Percentiles rank a stretch among this genome's conserved stretches.
Conservation (phyloP, 2,888 invertebrate genomes). For the Campopleginae sp. region DNA sequence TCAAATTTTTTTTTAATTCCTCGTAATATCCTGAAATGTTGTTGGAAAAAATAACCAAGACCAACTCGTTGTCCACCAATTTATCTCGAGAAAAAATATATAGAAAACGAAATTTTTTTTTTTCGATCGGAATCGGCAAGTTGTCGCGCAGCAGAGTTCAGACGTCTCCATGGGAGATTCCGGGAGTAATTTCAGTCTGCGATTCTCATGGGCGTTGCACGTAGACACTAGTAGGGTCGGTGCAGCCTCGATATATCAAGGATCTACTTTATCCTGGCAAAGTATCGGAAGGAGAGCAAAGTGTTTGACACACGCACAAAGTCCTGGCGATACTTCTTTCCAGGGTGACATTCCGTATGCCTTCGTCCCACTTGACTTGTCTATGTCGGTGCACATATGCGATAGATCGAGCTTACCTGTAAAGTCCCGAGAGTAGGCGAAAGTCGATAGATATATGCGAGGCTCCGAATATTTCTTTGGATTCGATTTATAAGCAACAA, state of each 20-base stretch:
- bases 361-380: constrained; percentile 65
- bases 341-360: constrained; percentile 62
- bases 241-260: constrained; percentile 10
- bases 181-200: constrained; percentile 3
- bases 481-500: constrained; percentile 27
- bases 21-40: background rate
- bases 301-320: constrained; percentile 46
- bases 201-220: constrained; percentile 31
- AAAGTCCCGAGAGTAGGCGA: constrained; percentile 60
- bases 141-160: background rate
- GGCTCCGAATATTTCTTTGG: constrained; percentile 46
- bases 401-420: constrained; percentile 35
- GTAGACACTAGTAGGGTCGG: constrained; percentile 6
- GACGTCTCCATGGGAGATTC: background rate
- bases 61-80: background rate
- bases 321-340: constrained; percentile 46
- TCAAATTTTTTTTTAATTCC: no score
- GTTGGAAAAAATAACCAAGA: background rate
- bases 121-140: background rate
- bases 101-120: background rate
- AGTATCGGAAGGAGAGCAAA: constrained; percentile 35
- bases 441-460: constrained; percentile 26
- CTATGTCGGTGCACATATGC: constrained; percentile 44
- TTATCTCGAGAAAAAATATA: background rate
- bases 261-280: constrained; percentile 3